Base-by-base conservation (phyloP, 1,140 invertebrate species). In the Popillia japonica region DNA sequence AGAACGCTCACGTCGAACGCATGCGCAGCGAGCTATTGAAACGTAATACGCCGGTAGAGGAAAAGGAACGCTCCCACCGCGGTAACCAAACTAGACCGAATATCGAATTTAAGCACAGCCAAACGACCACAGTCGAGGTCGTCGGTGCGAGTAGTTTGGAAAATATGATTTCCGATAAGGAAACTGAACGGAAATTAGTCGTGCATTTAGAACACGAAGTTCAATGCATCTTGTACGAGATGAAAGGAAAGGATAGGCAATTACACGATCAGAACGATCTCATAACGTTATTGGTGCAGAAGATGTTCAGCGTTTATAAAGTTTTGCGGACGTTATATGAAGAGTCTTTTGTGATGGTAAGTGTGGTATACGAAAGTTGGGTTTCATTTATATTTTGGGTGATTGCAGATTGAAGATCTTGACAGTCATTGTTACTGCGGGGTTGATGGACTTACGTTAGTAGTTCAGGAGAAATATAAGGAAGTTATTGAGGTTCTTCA, bases 211-310 rank as follows among this genome's bases (percentile, higher is more conserved):
- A 76, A 44, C 40, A 27, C 3, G 74, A 76, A 44, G 8, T 20
- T 14, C 41, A 59, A 22, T 8, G 20, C 11, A 48, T 55, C 7
- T 20, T 76, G 11, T n/a, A 48, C 48, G 48, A 22, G 7, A 76
- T 27, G 14, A 22, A 23, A 9, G 44, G n/a, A 10, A 82, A 80
- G 78, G 78, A 81, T 55, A 73, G 64, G 3, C 77, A 81, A 17
- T 40, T 83, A 11, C 34, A 64, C 72, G 78, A 83, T 20, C 79
- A 79, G 40, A 78, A 81, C 3, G 27, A 76, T 27, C 76, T 83
- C 11, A 80, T 80, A n/a, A 80, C 78, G 73, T 42, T 80, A 10
- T 68, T 83, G 40, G 78, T 81, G 3, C 59, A 41, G 3, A 81
- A 76, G 78, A 41, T 83, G 34, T 81, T 72, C 44, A 64, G 20